phyloP scores from a whole-genome alignment of 2,888 invertebrate genomes.

The Dendrolimus pini region DNA sequence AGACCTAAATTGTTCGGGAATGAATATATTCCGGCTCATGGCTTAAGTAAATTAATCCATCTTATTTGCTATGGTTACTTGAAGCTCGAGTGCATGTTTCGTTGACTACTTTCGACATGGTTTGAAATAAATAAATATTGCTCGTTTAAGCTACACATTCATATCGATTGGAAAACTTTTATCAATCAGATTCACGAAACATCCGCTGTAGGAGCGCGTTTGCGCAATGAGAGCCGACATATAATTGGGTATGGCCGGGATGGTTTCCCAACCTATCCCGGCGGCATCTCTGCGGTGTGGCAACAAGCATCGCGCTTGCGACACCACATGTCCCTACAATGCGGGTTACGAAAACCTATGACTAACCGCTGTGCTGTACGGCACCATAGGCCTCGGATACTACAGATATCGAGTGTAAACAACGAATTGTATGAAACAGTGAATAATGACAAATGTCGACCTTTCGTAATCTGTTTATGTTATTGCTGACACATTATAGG shows the following conservation, averaged over 20 bases:
- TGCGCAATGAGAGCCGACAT: constrained; percentile 56
- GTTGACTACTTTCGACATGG: not conserved
- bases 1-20: constrained; percentile 55
- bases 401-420: constrained; percentile 31
- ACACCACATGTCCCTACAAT: constrained; percentile 70
- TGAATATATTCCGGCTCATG: constrained; percentile 5
- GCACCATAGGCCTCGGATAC: constrained; percentile 42
- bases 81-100: not conserved
- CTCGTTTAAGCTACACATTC: not conserved
- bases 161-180: constrained; percentile 21
- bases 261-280: constrained; percentile 74
- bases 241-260: constrained; percentile 70
- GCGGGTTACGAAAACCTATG: constrained; percentile 73
- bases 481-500: constrained; percentile 40
- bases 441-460: constrained; percentile 43
- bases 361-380: constrained; percentile 44
- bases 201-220: constrained; percentile 38
- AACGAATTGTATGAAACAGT: constrained; percentile 24
- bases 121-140: not conserved
- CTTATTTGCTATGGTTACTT: constrained; percentile 7
- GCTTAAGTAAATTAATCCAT: not conserved
- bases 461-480: constrained; percentile 53
- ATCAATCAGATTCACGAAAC: constrained; percentile 52
- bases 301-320: constrained; percentile 59
- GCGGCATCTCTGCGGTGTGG: constrained; percentile 63